Evolutionary conservation across 2,888 invertebrate species (phyloP).

Genomic region (Cosmopolites sordidus): DNA sequence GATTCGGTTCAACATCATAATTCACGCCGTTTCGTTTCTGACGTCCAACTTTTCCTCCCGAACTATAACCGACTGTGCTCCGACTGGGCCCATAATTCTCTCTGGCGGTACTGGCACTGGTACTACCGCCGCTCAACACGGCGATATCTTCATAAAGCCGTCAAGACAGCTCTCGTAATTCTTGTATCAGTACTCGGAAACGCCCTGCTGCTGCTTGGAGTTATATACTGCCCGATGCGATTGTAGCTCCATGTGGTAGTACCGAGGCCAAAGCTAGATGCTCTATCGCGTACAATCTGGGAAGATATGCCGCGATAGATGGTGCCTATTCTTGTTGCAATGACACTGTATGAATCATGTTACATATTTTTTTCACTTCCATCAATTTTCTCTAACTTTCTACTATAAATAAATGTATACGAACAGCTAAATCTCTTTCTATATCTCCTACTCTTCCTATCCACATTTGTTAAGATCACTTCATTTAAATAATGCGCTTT

Average conservation of each 20-base stretch:
- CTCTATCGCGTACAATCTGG: conserved; percentile 39
- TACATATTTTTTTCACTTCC: too few species aligned
- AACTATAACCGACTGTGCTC: too few species aligned
- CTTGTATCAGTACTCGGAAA: conserved; percentile 49
- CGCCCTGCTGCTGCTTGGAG: conserved; percentile 45
- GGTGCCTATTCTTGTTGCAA: neutral
- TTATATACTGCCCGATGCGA: conserved; percentile 46
- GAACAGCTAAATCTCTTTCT: too few species aligned
- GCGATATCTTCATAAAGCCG: conserved; percentile 48
- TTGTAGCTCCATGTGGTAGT: conserved; percentile 45
- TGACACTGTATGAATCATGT: neutral
- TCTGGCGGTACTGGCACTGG: conserved; percentile 35
- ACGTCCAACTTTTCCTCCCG: too few species aligned
- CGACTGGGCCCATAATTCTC: conserved; percentile 39
- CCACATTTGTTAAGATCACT: too few species aligned
- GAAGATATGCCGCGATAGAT: conserved; percentile 14
- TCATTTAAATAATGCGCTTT: too few species aligned
- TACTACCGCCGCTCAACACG: conserved; percentile 40
- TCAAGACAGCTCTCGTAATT: conserved; percentile 48
- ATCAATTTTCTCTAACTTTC: too few species aligned
- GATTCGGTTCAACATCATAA: too few species aligned
- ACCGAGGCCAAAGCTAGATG: conserved; percentile 39
- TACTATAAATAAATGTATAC: too few species aligned
- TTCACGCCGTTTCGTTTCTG: too few species aligned
- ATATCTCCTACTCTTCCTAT: too few species aligned